Evolutionary conservation across 2,888 invertebrate genomes (phyloP), one percentile per base, ranked within the genome.

Genomic region (Ischnura elegans): DNA sequence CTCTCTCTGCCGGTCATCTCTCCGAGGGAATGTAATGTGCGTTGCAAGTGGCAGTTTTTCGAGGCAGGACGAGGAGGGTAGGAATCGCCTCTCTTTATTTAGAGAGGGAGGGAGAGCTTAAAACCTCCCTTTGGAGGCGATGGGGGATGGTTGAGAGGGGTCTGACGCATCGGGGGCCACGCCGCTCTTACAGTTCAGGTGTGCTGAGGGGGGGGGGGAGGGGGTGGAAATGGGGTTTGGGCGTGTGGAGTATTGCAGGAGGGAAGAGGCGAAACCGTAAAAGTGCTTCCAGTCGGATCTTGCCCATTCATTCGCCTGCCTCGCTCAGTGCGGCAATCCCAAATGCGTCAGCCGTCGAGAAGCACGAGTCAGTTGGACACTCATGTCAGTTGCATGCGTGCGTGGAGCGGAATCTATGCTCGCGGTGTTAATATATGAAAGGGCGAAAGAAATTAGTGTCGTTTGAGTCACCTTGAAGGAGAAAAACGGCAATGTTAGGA

Each of bases 201-300:
- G 61, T 66, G 43, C 66, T 13, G 61, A 21, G 36, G 55, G 43
- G 55, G 29, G 55, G 29, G 42, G 21, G 55, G 42, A 47, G 21
- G 55, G 16, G 36, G 51, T 16, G 51, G 46, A 46, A 13, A 25
- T 46, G 36, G 46, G 87, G 87, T 87, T 87, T 46, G 47, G 47
- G 47, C 46, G 51, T 36, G 51, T 36, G 8, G 51, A 36, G 86
- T n/a, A 36, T 47, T 2, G 51, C 51, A 6, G 19, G 76, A 36
- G 36, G 29, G 76, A 29, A 29, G n/a, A 25, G 90, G 43, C 66
- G 90, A 25, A 90, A 90, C 90, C 90, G 66, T 90, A 90, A 90
- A 90, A 90, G 90, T 90, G 90, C 90, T 90, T 43, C 90, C 66
- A 90, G 90, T 66, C 90, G 90, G 90, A 90, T 90, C 90, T 66